Evolutionary conservation across 1,140 invertebrate species (phyloP), one percentile per base, ranked within the genome.

Genomic region (Drosophila arizonae): DNA sequence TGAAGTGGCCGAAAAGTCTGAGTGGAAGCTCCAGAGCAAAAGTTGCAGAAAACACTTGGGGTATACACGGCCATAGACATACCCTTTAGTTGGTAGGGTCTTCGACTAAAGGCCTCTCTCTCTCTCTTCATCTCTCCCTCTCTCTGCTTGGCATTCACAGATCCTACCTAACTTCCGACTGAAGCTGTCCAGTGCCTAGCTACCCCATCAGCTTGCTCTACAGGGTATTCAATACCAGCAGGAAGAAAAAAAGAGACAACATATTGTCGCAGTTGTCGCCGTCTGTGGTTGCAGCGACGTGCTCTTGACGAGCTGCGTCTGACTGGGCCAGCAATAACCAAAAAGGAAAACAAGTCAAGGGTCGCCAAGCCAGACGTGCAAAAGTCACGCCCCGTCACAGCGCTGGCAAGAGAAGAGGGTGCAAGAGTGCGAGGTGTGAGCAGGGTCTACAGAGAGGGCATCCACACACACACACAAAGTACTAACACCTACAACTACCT

Each of bases 271-370:
- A 67, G 62, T 72, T 72, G 69, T 66, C 46, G 63, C 62, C 17
- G 48, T 46, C 63, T 72, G 70, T 67, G 70, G 64, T 55, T 72
- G 69, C 69, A 66, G 69, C 69, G 58, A 72, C 55, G 70, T 68
- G 70, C 64, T 72, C 70, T 67, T 68, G 71, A 62, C 46, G 65
- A 62, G 55, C 36, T 39, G 36, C 51, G 65, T 54, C 70, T 72
- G 71, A 48, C 71, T 65, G 76, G 76, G 43, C 55, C 63, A 55
- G 55, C 54, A 55, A 57, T 56, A 63, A 39, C 39, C 56, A 55
- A 62, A 76, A 79, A 67, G 52, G 63, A 78, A 68, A 68, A 77
- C 78, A 81, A 77, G 79, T 81, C 79, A 77, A 81, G 79, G 79
- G 79, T 81, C 71, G 75, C 51, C 63, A 4, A 39, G 74, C 78